Base-by-base conservation (phyloP, 2,888 invertebrate species). In the Drosophila parthenogenetica region DNA sequence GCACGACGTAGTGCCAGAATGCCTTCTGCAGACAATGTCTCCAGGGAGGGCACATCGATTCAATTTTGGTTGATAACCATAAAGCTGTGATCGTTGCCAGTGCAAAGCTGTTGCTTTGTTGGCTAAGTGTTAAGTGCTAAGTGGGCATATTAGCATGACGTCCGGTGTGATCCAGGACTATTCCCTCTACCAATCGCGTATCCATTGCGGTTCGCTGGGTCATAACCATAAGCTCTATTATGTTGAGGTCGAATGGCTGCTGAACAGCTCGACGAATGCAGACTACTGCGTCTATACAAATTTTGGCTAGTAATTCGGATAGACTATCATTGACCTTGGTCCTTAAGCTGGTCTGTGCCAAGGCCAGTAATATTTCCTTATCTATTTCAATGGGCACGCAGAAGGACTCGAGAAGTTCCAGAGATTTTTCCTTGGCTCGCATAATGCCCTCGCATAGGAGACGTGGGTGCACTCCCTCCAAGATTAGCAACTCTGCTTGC, bases 151-250 rank as follows among this genome's bases (percentile, higher is more conserved):
- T 98, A 0, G 99, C 98, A 93, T 99, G 99, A 46, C 99, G 95
- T 0, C 97, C 95, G 35, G 99, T 99, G 91, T 99, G 99, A 93
- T 99, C 99, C 92, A 99, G 92, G 0, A 99, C 99, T 70, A 97
- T 95, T 89, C 98, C 98, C 91, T 95, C 95, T 50, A 99, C 94
- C 54, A 98, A 93, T 62, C 93, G 93, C 0, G 97, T 96, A 84
- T 97, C 97, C 2, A 95, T 94, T 37, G 96, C 95, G 43, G 96
- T 96, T 92, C 96, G 96, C 88, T 97, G 97, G 88, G 97, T 96
- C 98, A 99, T 99, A 91, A 99, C 98, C 98, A 98, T 98, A 50
- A 99, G 94, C 92, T 99, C 99, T 46, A 99, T 95, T 99, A 99
- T 99, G 91, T 99, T 98, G 71, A 99, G 94, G 93, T 99, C 99